Conservation (phyloP, 1,140 invertebrate genomes). For the Physella acuta region DNA sequence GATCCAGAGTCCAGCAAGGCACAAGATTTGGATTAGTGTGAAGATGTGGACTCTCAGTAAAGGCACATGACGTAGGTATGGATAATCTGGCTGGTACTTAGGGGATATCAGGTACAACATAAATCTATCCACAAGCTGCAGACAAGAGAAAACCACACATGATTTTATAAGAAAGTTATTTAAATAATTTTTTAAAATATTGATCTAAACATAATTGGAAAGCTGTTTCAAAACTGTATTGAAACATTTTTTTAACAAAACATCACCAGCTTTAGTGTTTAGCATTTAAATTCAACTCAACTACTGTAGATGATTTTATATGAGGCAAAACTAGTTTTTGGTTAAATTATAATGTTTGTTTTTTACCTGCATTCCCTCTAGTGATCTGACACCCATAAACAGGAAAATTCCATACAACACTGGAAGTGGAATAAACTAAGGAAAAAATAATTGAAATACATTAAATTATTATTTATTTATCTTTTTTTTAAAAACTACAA, state of each 20-base stretch:
- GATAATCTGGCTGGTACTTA: slow-evolving; percentile 19
- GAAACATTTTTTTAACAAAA: background rate
- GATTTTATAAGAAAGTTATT: no score
- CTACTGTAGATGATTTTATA: no score
- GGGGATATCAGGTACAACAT: slow-evolving; percentile 9
- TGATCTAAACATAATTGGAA: no score
- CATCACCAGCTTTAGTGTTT: no score
- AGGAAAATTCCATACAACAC: slow-evolving; percentile 94
- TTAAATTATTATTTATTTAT: background rate
- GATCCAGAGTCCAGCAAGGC: slow-evolving; percentile 18
- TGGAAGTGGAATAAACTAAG: slow-evolving; percentile 81
- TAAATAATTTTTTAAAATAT: no score
- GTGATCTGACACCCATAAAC: slow-evolving; percentile 96
- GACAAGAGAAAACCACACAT: background rate
- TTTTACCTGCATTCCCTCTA: slow-evolving; percentile 76
- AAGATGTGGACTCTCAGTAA: slow-evolving; percentile 5
- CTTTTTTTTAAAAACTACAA: background rate
- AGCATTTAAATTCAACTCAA: no score
- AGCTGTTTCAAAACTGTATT: background rate
- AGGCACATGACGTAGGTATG: slow-evolving; percentile 12
- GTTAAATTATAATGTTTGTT: no score
- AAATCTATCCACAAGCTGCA: slow-evolving; percentile 3
- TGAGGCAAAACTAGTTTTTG: no score
- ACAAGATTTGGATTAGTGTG: slow-evolving; percentile 10
- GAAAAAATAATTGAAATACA: background rate